A percentile compares a stretch with the other conserved stretches of the same genome.
phyloP scores from a whole-genome alignment of 2,888 invertebrate species.

The Agonopterix heracliana region DNA sequence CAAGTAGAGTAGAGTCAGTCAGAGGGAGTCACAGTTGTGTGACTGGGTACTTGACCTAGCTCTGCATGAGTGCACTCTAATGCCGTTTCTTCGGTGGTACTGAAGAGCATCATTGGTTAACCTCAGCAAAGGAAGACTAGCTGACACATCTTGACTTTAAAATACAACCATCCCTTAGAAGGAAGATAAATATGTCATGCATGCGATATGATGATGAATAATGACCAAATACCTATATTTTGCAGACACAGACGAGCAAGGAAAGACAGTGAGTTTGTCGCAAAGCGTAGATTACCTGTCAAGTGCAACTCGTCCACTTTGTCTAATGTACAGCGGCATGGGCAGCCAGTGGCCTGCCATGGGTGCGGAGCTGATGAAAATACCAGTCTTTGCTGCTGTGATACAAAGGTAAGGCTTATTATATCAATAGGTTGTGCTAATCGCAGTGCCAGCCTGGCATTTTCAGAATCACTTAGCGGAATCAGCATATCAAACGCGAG shows the following conservation, averaged over 20 bases:
- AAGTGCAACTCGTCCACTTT: conserved; percentile 59
- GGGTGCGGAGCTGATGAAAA: conserved; percentile 72
- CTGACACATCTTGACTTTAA: too few species aligned
- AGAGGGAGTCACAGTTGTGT: too few species aligned
- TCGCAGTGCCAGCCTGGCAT: too few species aligned
- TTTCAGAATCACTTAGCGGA: too few species aligned
- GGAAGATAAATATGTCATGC: not conserved
- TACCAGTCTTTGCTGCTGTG: conserved; percentile 67
- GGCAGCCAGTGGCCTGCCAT: conserved; percentile 79
- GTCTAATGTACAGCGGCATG: conserved; percentile 81
- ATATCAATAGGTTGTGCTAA: not conserved
- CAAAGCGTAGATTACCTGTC: conserved; percentile 21
- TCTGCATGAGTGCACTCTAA: too few species aligned
- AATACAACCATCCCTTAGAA: too few species aligned
- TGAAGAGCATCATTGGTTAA: too few species aligned
- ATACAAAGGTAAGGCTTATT: conserved; percentile 37
- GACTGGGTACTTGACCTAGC: too few species aligned
- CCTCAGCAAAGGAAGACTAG: too few species aligned
- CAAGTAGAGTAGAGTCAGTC: too few species aligned
- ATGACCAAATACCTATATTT: not conserved
- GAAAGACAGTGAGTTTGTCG: conserved; percentile 13
- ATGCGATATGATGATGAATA: not conserved
- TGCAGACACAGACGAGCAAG: conserved; percentile 12
- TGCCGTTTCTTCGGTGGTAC: too few species aligned
- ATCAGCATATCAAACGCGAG: too few species aligned